phyloP scores from a whole-genome alignment of 2,888 invertebrate genomes.

The Spilosoma lubricipeda region DNA sequence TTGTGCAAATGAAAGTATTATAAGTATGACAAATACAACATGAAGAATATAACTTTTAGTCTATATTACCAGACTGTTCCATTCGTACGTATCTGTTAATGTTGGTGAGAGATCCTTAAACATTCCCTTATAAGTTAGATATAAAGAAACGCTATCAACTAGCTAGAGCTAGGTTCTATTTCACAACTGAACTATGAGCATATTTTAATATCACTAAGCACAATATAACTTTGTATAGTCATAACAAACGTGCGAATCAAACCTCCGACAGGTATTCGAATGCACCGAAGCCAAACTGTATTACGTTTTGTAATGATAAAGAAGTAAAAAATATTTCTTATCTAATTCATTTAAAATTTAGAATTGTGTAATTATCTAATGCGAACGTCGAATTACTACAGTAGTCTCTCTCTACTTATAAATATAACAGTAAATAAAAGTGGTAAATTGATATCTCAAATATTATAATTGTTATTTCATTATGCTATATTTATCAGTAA shows the following conservation, averaged over 20 bases:
- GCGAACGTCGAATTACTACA: constrained; percentile 66
- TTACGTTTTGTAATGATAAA: constrained; percentile 64
- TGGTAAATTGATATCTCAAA: constrained; percentile 50
- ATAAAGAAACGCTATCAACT: constrained; percentile 74
- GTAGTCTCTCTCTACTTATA: constrained; percentile 66
- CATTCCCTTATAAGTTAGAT: constrained; percentile 52
- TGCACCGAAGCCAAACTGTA: constrained; percentile 71
- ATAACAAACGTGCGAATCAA: constrained; percentile 64
- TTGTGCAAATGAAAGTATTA: constrained; percentile 25
- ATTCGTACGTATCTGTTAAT: constrained; percentile 26
- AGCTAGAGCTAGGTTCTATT: constrained; percentile 82
- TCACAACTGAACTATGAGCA: constrained; percentile 84
- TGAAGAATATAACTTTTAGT: constrained; percentile 29
- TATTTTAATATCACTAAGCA: constrained; percentile 82
- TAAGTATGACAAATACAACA: constrained; percentile 27
- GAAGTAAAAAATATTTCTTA: constrained; percentile 77
- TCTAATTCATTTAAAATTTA: constrained; percentile 73
- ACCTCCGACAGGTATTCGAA: constrained; percentile 57
- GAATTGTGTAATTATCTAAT: constrained; percentile 70
- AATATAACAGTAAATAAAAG: constrained; percentile 64
- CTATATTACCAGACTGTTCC: constrained; percentile 38
- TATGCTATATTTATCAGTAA: constrained; percentile 73
- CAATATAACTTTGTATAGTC: constrained; percentile 68
- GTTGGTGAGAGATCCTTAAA: constrained; percentile 60
- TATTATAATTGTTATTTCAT: constrained; percentile 46